Conservation (phyloP, 2,113 vertebrate species). For the Sceloporus tristichus region DNA sequence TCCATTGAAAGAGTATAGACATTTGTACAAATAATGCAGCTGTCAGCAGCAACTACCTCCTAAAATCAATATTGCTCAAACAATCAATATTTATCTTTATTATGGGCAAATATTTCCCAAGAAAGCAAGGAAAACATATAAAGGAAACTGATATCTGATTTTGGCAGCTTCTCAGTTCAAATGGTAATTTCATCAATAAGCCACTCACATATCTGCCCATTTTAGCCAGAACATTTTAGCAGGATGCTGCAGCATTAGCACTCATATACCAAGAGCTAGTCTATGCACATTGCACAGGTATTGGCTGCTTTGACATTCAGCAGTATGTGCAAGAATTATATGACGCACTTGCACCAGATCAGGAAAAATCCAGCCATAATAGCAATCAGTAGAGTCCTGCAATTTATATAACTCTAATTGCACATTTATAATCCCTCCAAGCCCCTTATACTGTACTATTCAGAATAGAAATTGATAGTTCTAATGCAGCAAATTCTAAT, state of each 20-base stretch:
- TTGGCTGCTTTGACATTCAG: conserved; percentile 61
- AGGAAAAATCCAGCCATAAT: conserved; percentile 53
- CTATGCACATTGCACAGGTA: conserved; percentile 50
- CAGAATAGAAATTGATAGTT: not conserved
- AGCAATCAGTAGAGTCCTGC: conserved; percentile 17
- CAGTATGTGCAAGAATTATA: conserved; percentile 60
- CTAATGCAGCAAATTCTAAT: not conserved
- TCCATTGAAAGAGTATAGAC: conserved; percentile 16
- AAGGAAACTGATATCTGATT: conserved; percentile 52
- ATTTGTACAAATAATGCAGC: conserved; percentile 69
- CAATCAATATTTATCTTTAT: conserved; percentile 72
- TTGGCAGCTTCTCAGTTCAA: conserved; percentile 41
- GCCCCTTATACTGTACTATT: not conserved
- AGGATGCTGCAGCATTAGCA: conserved; percentile 47
- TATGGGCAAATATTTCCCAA: conserved; percentile 37
- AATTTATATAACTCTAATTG: conserved; percentile 27
- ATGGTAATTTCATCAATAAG: conserved; percentile 62
- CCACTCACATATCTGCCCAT: conserved; percentile 56
- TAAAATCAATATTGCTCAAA: conserved; percentile 64
- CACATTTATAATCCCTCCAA: not conserved
- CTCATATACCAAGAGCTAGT: conserved; percentile 54
- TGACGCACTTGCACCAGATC: conserved; percentile 67
- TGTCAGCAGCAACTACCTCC: conserved; percentile 50
- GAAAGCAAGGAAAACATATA: conserved; percentile 44
- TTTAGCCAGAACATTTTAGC: conserved; percentile 60